Evolutionary conservation across 2,797 vertebrate genomes (phyloP).

Genomic region (Danio tinwini): DNA sequence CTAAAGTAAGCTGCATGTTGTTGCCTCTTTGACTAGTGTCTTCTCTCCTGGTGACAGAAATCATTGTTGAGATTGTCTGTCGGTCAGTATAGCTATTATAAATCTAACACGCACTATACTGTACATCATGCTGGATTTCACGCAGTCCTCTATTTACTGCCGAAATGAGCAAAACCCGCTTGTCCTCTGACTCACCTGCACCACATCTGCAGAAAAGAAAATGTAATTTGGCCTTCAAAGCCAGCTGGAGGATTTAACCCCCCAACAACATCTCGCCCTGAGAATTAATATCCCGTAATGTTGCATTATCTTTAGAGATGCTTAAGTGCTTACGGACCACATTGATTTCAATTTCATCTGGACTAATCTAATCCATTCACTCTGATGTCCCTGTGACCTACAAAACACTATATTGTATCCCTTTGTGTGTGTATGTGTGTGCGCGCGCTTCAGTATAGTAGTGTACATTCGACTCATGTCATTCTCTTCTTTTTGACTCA

Average conservation of each 20-base stretch:
- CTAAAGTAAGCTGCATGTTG: background rate
- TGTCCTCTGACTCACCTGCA: constrained; percentile 10
- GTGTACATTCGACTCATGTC: background rate
- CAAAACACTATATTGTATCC: constrained; percentile 24
- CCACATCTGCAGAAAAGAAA: constrained; percentile 20
- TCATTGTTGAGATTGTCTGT: background rate
- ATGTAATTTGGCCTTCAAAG: constrained; percentile 24
- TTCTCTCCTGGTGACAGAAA: background rate
- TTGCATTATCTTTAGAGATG: constrained; percentile 56
- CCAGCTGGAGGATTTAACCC: constrained; percentile 62
- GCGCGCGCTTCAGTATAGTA: background rate
- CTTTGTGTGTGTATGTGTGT: background rate
- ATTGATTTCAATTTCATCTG: constrained; percentile 62
- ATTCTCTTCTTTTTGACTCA: constrained; percentile 3
- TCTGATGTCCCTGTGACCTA: constrained; percentile 41
- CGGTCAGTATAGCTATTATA: background rate
- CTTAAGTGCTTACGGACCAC: constrained; percentile 58
- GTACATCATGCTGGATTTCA: background rate
- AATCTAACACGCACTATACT: background rate
- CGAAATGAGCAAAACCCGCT: constrained; percentile 46
- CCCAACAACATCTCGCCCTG: constrained; percentile 53
- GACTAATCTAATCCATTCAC: constrained; percentile 58
- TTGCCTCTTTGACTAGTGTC: background rate
- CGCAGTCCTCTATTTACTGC: background rate
- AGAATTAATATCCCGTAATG: constrained; percentile 64